Percentiles rank a stretch among this genome's conserved stretches.
These are phyloP conservation scores for Denticeps clupeoides DNA, from an alignment of 2,797 vertebrate genomes.

Conservation along the genomic window DNA sequence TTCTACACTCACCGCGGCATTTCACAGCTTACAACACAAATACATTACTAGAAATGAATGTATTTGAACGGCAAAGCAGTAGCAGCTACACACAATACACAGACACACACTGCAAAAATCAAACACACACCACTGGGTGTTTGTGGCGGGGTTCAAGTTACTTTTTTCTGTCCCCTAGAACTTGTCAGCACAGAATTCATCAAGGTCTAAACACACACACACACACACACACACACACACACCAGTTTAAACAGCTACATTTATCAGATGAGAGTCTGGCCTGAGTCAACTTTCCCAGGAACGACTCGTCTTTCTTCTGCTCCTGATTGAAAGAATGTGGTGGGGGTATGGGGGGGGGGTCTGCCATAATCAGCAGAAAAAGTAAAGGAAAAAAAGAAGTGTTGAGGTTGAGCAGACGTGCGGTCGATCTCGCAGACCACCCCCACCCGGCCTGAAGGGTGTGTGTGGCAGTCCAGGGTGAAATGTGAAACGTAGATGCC, in stretches of 20 bases:
- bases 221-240: neutral
- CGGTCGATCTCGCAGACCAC: neutral
- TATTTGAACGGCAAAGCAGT: too few species aligned
- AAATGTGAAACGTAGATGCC: constrained; percentile 28
- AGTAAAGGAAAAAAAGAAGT: neutral
- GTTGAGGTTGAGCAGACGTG: neutral
- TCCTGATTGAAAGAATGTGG: neutral
- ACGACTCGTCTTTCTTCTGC: neutral
- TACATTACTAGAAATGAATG: too few species aligned
- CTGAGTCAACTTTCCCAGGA: constrained; percentile 11
- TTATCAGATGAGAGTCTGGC: constrained; percentile 8
- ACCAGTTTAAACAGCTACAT: constrained; percentile 2
- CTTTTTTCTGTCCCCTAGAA: too few species aligned
- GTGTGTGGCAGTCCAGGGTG: constrained; percentile 16
- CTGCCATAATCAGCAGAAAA: neutral
- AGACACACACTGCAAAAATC: too few species aligned
- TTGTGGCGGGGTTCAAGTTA: too few species aligned
- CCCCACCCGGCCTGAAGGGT: neutral
- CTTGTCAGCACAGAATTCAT: too few species aligned
- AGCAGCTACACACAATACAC: too few species aligned
- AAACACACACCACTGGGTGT: too few species aligned
- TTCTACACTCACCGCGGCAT: too few species aligned
- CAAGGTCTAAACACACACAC: neutral
- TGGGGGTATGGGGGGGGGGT: too few species aligned
- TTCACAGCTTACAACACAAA: too few species aligned